Conservation (phyloP, 2,113 vertebrate species). For the Gymnorhina tibicen region DNA sequence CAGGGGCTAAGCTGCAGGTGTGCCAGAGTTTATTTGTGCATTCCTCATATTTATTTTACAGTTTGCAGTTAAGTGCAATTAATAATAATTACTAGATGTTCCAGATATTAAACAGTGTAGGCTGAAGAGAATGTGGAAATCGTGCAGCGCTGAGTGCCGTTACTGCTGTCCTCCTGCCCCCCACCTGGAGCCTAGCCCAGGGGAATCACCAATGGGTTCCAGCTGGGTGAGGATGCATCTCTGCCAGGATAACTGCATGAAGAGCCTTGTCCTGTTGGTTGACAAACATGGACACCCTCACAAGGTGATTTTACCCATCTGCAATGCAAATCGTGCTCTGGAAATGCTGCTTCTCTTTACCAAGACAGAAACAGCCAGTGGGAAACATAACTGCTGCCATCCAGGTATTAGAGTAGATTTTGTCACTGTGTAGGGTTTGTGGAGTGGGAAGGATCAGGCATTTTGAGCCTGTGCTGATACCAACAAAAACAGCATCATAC, state of each 20-base stretch:
- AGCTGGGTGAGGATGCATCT: neutral
- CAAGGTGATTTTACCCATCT: neutral
- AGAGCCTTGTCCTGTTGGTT: neutral
- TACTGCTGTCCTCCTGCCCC: neutral
- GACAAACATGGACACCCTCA: neutral
- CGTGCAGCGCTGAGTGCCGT: neutral
- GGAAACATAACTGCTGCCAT: neutral
- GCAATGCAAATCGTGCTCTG: rapidly evolving
- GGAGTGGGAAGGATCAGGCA: neutral
- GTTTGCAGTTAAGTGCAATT: neutral
- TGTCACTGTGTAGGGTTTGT: neutral
- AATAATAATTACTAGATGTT: neutral
- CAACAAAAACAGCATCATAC: neutral
- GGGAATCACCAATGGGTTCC: neutral
- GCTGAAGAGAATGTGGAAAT: neutral
- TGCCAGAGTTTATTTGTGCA: neutral
- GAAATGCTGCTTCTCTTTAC: neutral
- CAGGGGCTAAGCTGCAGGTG: neutral
- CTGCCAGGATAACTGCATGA: neutral
- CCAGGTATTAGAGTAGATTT: neutral
- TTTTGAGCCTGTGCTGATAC: neutral
- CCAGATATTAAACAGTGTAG: neutral
- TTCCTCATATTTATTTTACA: neutral
- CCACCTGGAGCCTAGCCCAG: neutral
- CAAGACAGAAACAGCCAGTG: neutral